phyloP scores from a whole-genome alignment of 1,140 invertebrate genomes.

The Cotesia glomerata region DNA sequence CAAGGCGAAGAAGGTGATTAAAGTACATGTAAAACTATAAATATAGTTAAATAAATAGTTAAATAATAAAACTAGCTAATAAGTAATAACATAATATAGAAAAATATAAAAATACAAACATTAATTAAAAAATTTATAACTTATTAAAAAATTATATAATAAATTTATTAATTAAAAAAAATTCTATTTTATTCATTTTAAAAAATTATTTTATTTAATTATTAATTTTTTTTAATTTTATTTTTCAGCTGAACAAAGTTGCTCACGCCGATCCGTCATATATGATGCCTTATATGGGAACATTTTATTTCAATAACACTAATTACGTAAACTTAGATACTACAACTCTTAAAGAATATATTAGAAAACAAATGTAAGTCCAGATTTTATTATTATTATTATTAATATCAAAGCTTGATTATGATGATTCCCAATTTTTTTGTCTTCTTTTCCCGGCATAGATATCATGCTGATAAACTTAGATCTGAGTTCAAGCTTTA shows the following conservation, averaged over 20 bases:
- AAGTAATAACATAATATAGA: too few species aligned
- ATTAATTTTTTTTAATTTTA: conserved; percentile 2
- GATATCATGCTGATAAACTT: conserved; percentile 40
- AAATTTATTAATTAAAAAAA: too few species aligned
- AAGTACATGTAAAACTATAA: too few species aligned
- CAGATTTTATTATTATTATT: neutral
- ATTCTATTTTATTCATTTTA: conserved; percentile 16
- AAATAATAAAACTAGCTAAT: too few species aligned
- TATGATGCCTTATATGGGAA: conserved; percentile 72
- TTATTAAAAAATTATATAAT: too few species aligned
- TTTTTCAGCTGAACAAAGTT: conserved; percentile 54
- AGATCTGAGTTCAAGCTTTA: conserved; percentile 36
- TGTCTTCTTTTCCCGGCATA: conserved; percentile 63
- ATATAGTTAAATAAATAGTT: too few species aligned
- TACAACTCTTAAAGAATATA: conserved; percentile 74
- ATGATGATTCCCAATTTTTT: conserved; percentile 50
- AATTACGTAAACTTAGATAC: conserved; percentile 65
- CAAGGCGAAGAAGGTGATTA: too few species aligned
- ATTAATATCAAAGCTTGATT: neutral
- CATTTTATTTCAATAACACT: conserved; percentile 65
- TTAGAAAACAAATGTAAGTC: conserved; percentile 84
- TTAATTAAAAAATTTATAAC: too few species aligned
- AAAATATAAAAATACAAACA: too few species aligned
- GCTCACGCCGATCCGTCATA: conserved; percentile 56
- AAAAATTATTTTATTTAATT: neutral